These are phyloP conservation scores for Crepidodera aurea DNA, from an alignment of 2,888 invertebrate genomes.

Conservation along the genomic window DNA sequence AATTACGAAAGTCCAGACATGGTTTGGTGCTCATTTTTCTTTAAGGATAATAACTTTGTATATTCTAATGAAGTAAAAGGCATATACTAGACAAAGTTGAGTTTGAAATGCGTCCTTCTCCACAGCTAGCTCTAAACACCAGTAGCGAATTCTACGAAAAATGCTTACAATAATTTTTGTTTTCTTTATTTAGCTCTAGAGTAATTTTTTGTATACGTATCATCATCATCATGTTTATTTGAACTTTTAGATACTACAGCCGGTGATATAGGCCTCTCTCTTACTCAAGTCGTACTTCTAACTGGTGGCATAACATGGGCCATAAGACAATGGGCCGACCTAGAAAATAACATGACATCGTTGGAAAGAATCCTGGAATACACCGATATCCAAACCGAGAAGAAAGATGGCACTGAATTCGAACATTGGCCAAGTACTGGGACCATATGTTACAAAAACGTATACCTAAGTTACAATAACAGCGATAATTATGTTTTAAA, in stretches of 20 bases:
- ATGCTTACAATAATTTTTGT: too few relatives aligned
- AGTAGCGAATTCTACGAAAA: too few relatives aligned
- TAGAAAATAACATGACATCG: conserved; percentile 81
- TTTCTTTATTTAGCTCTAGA: too few relatives aligned
- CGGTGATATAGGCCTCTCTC: conserved; percentile 65
- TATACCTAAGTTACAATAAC: conserved; percentile 75
- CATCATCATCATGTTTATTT: too few relatives aligned
- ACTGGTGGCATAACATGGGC: conserved; percentile 72
- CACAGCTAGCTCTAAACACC: too few relatives aligned
- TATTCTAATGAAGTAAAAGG: too few relatives aligned
- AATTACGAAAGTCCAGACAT: too few relatives aligned
- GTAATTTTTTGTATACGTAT: too few relatives aligned
- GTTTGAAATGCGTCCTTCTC: too few relatives aligned
- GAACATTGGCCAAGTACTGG: conserved; percentile 78
- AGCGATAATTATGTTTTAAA: conserved; percentile 79
- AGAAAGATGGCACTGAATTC: conserved; percentile 58
- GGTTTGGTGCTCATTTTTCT: too few relatives aligned
- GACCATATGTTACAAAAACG: conserved; percentile 71
- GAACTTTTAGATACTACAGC: conserved; percentile 46
- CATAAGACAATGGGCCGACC: conserved; percentile 84
- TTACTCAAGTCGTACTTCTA: conserved; percentile 80
- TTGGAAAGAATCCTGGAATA: conserved; percentile 78
- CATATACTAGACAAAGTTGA: too few relatives aligned
- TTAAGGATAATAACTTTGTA: too few relatives aligned
- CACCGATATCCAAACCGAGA: conserved; percentile 62